Percentiles rank a stretch among this genome's conserved stretches.
phyloP scores from a whole-genome alignment of 2,797 vertebrate genomes.

The Cygnus olor region DNA sequence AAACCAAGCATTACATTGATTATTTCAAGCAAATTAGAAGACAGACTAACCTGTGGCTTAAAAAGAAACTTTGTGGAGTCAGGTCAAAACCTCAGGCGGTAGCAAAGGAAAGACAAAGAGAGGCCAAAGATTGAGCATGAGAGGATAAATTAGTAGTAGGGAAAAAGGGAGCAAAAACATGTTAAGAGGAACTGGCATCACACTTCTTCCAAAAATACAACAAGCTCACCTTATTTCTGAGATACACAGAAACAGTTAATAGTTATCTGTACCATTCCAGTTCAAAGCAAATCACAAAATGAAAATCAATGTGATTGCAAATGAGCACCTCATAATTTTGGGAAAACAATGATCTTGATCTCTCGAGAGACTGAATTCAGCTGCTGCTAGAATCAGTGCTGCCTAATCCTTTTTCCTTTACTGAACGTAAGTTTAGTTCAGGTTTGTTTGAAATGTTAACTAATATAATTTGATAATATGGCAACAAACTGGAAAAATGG shows the following conservation, averaged over 20 bases:
- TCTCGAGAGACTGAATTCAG: not conserved
- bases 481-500: not conserved
- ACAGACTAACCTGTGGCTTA: constrained; percentile 74
- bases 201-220: not conserved
- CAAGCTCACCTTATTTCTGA: not conserved
- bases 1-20: constrained; percentile 47
- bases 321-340: not conserved
- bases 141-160: constrained; percentile 63
- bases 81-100: constrained; percentile 71
- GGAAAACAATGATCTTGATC: not conserved
- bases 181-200: constrained; percentile 16
- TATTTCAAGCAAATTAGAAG: constrained; percentile 59
- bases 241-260: constrained; percentile 1
- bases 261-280: constrained; percentile 5
- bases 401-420: not conserved
- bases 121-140: constrained; percentile 68
- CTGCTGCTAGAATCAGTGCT: not conserved
- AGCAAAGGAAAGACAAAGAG: constrained; percentile 64
- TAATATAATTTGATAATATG: not conserved
- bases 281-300: constrained; percentile 25
- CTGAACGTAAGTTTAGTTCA: not conserved
- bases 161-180: constrained; percentile 25
- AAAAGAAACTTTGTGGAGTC: constrained; percentile 73
- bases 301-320: constrained; percentile 16
- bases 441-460: not conserved